phyloP scores from a whole-genome alignment of 2,113 vertebrate species.

The Mystacornis crossleyi region DNA sequence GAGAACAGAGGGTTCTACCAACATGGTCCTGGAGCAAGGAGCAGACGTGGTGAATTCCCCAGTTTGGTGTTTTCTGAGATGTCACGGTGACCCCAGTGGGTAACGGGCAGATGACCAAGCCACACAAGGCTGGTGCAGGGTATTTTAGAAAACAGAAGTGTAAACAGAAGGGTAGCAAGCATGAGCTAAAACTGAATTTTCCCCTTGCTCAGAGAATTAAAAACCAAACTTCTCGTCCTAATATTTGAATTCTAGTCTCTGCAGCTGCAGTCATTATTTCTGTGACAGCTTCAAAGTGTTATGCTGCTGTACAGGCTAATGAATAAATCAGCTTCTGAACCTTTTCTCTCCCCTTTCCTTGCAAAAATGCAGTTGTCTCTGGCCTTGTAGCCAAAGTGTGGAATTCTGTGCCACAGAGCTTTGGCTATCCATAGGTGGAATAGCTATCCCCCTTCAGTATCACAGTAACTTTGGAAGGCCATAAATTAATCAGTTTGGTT shows the following conservation, averaged over 20 bases:
- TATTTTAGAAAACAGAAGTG: neutral
- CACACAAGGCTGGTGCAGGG: neutral
- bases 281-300: neutral
- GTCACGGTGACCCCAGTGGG: neutral
- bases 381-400: neutral
- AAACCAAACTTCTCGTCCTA: neutral
- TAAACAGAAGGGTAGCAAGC: neutral
- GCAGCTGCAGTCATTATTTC: neutral
- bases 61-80: neutral
- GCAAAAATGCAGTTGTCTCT: neutral
- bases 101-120: neutral
- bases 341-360: neutral
- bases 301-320: neutral
- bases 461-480: neutral
- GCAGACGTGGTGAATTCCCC: neutral
- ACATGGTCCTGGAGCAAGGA: accelerated
- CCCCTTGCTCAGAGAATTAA: neutral
- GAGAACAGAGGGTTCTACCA: accelerated
- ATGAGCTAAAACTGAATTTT: neutral
- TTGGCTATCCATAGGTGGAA: accelerated
- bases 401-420: neutral
- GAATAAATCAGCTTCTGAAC: neutral
- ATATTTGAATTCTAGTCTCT: neutral
- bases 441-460: neutral
- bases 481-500: neutral